Conservation (phyloP, 2,888 invertebrate genomes). For the Heliconius ismenius region DNA sequence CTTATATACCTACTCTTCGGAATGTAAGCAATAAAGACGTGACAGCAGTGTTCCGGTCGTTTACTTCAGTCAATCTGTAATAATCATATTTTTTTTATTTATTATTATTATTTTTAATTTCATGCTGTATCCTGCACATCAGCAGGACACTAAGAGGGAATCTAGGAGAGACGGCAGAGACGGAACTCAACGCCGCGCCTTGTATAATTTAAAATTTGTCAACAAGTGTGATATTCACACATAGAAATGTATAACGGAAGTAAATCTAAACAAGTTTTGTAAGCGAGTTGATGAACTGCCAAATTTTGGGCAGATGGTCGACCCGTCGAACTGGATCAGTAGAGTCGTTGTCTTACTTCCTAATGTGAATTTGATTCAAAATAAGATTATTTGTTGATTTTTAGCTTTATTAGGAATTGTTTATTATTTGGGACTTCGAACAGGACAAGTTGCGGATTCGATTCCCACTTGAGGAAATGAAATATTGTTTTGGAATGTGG, state of each 20-base stretch:
- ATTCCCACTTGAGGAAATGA: too few relatives aligned
- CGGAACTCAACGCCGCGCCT: too few relatives aligned
- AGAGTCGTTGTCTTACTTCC: not conserved
- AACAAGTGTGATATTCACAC: not conserved
- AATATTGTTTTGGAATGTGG: too few relatives aligned
- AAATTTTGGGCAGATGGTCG: not conserved
- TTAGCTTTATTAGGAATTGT: not conserved
- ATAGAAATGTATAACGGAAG: constrained; percentile 10
- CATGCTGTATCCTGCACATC: not conserved
- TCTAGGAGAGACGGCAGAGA: too few relatives aligned
- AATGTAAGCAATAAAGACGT: not conserved
- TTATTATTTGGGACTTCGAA: not conserved
- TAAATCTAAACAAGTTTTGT: not conserved
- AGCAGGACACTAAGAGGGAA: too few relatives aligned
- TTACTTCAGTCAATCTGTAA: not conserved
- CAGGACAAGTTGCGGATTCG: too few relatives aligned
- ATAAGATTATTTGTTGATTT: not conserved
- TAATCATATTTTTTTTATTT: not conserved
- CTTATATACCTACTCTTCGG: not conserved
- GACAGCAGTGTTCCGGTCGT: not conserved
- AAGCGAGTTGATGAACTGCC: not conserved
- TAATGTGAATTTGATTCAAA: not conserved
- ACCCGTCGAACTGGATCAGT: constrained; percentile 13
- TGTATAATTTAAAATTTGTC: not conserved
- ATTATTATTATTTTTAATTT: not conserved